Evolutionary conservation across 2,888 invertebrate species (phyloP).

Genomic region (Chydorus sphaericus): DNA sequence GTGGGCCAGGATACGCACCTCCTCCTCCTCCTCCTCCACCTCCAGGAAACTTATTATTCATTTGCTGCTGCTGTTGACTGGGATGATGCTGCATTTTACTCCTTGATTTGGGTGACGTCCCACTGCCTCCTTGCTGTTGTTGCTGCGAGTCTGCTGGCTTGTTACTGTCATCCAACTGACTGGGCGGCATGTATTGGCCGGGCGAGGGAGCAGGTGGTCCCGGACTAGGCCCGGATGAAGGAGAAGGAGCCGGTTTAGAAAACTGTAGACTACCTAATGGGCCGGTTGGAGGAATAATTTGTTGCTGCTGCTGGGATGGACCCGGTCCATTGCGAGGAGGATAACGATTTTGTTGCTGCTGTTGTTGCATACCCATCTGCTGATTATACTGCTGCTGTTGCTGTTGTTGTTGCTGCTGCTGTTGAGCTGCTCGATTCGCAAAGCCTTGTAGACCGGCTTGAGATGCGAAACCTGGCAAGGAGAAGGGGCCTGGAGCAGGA

Average conservation of each 20-base stretch:
- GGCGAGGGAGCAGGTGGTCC: neutral
- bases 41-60: neutral
- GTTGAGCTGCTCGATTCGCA: slow-evolving; percentile 18
- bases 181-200: neutral
- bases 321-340: slow-evolving; percentile 21
- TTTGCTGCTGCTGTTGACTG: neutral
- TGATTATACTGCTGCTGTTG: slow-evolving; percentile 25
- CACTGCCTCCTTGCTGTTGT: neutral
- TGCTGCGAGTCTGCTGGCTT: neutral
- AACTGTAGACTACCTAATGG: slow-evolving; percentile 2
- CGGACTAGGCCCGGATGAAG: slow-evolving; percentile 2
- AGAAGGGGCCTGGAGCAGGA: slow-evolving; percentile 29
- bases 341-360: slow-evolving; percentile 22
- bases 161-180: neutral
- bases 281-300: slow-evolving; percentile 29
- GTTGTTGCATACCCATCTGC: slow-evolving; percentile 28
- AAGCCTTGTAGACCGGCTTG: slow-evolving; percentile 28
- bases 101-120: slow-evolving; percentile 20
- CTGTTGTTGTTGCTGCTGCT: slow-evolving; percentile 20
- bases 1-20: neutral
- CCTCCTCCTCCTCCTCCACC: neutral
- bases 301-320: slow-evolving; percentile 32
- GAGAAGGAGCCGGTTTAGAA: neutral
- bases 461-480: slow-evolving; percentile 8
- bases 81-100: slow-evolving; percentile 19